These are phyloP conservation scores for Candidula unifasciata DNA, from an alignment of 2,888 invertebrate species.

Conservation along the genomic window DNA sequence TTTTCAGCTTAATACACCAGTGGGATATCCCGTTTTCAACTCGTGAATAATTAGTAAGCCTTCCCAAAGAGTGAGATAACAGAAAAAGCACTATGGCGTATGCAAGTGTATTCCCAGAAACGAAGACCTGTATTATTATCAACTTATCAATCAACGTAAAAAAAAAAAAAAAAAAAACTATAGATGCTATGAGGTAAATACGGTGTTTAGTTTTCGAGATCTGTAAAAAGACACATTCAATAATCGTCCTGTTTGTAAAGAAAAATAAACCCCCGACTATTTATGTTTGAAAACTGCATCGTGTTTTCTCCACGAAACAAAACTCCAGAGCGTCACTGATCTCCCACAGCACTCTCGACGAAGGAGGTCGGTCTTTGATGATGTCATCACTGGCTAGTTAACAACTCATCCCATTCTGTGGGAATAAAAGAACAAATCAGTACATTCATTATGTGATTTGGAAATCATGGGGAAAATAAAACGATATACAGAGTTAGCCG, in stretches of 20 bases:
- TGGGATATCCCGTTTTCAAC: no score
- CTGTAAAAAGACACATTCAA: background rate
- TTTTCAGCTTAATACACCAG: no score
- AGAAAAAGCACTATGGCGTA: no score
- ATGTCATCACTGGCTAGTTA: slow-evolving; percentile 2
- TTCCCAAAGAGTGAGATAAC: no score
- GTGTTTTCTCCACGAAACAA: background rate
- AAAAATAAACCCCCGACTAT: background rate
- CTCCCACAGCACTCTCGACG: background rate
- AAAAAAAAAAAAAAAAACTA: no score
- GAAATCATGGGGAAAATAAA: background rate
- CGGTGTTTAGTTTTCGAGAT: no score
- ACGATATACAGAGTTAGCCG: background rate
- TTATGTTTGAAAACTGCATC: background rate
- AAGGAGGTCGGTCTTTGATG: background rate
- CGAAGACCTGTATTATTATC: no score
- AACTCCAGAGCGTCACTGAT: background rate
- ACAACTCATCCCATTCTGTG: background rate
- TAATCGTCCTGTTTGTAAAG: slow-evolving; percentile 7
- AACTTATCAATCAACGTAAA: no score
- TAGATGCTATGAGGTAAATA: no score
- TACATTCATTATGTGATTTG: background rate
- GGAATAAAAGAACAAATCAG: background rate
- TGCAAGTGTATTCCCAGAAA: no score
- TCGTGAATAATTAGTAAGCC: no score